Evolutionary conservation across 2,888 invertebrate species (phyloP).

Genomic region (Leptinotarsa haldemani): DNA sequence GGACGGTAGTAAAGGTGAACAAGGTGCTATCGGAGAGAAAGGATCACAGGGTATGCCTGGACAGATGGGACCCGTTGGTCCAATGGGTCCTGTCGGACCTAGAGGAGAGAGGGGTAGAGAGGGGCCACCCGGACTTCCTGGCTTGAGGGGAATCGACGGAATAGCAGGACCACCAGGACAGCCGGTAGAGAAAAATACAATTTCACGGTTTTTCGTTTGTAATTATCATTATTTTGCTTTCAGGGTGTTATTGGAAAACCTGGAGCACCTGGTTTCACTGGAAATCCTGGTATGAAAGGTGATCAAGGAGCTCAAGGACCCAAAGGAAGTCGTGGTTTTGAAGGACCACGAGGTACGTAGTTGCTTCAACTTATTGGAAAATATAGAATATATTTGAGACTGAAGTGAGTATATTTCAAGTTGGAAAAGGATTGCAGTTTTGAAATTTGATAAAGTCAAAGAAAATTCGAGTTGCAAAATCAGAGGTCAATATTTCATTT

Average conservation of each 20-base stretch:
- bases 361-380: too few relatives aligned
- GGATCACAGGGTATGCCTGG: constrained; percentile 77
- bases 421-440: too few relatives aligned
- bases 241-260: constrained; percentile 84
- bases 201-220: not conserved
- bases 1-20: constrained; percentile 86
- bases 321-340: constrained; percentile 84
- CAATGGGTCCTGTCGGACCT: constrained; percentile 80
- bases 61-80: constrained; percentile 78
- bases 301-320: constrained; percentile 80
- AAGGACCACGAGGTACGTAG: constrained; percentile 76
- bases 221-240: constrained; percentile 41
- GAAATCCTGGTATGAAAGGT: constrained; percentile 83
- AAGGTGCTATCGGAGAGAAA: constrained; percentile 81
- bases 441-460: too few relatives aligned
- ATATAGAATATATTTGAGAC: too few relatives aligned
- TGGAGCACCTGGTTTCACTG: constrained; percentile 88
- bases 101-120: constrained; percentile 88
- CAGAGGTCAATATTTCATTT: too few relatives aligned
- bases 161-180: constrained; percentile 81
- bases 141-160: constrained; percentile 84
- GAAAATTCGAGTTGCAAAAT: too few relatives aligned
- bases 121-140: constrained; percentile 82
- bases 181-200: constrained; percentile 65
- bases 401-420: too few relatives aligned